Base-by-base conservation (phyloP, 1,140 invertebrate genomes). In the Drosophila miranda region DNA sequence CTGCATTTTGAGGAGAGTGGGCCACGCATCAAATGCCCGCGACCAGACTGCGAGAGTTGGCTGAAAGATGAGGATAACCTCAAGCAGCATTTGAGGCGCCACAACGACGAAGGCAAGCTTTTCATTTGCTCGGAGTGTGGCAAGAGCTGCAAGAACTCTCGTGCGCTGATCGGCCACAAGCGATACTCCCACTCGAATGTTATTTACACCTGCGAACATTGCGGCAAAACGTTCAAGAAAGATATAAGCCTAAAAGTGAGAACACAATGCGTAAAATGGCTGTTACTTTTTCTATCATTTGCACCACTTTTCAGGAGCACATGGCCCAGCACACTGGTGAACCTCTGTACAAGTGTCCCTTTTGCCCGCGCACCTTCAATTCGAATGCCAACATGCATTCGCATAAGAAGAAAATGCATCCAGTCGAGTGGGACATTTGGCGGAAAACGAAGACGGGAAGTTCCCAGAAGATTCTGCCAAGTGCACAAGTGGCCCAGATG, bases 301-400 rank as follows among this genome's bases (percentile, higher is more conserved):
- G 16, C 41, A 6, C 6, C 41, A 5, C 6, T 14, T 73, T 84
- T 0, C 34, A 91, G 87, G 90, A 91, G 59, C 90, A 91, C 50
- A 89, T 90, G 83, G 77, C 90, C 0, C 87, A 90, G 48, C 90
- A 91, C 55, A 90, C 87, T 34, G 90, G 90, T 21, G 87, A 91
- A 45, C 77, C 71, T 0, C 66, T 91, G 1, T 91, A 91, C 44
- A 90, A 89, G 66, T 91, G 90, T 34, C 89, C 89, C 8, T 90
- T 89, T 51, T 91, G 90, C 51, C 68, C 87, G 0, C 74, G 86
- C 42, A 91, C 90, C 3, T 91, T 91, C 46, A 91, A 90, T 57
- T 89, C 84, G 1, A 90, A 89, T 54, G 84, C 89, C 3, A 91
- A 91, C 62, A 91, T 91, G 90, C 90, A 91, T 61, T 86, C 88